Base-by-base conservation (phyloP, 2,888 invertebrate species). In the Therioaphis trifolii region DNA sequence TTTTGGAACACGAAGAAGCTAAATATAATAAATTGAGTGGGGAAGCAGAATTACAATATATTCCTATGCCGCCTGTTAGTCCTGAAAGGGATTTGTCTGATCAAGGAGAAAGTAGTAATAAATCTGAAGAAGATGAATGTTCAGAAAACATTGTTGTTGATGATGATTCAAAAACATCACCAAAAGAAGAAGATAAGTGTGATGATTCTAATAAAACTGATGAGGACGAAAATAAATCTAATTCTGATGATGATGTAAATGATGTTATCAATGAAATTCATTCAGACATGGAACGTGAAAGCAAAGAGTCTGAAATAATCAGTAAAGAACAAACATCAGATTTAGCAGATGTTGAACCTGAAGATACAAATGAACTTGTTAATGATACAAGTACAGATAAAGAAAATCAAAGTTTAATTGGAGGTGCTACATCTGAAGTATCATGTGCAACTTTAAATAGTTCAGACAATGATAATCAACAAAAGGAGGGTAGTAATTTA, bases 401-500 rank as follows among this genome's bases (percentile, higher is more conserved):
- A 63, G 86, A 86, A 84, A 86, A 87, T 29, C 86, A 86, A 35
- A 86, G 85, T 74, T 79, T 86, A 40, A 76, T 86, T 61, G 86
- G 86, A 14, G 86, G 85, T 18, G 86, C 86, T 40, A 85, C 86
- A 55, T 86, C 86, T 75, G 85, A 86, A 74, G 86, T 86, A 24
- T 86, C 86, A 24, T 85, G 85, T 29, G 85, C 84, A 58, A 85
- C 85, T 21, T 74, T 85, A 4, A 86, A 86, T 74, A 85, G 85
- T 49, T 76, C 79, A 27, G 85, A 86, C 15, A 85, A 78, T 35
- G 71, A 80, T 61, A 4, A 58, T 11, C 58, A 63, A 5, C 24
- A 46, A n/a, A 63, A 66, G 15, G 63, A 74, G 18, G 2, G 12
- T 11, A 40, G 27, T 40, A 40, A 66, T 74, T 74, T 82, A 63